Base-by-base conservation (phyloP, 2,797 vertebrate genomes). In the Denticeps clupeoides region DNA sequence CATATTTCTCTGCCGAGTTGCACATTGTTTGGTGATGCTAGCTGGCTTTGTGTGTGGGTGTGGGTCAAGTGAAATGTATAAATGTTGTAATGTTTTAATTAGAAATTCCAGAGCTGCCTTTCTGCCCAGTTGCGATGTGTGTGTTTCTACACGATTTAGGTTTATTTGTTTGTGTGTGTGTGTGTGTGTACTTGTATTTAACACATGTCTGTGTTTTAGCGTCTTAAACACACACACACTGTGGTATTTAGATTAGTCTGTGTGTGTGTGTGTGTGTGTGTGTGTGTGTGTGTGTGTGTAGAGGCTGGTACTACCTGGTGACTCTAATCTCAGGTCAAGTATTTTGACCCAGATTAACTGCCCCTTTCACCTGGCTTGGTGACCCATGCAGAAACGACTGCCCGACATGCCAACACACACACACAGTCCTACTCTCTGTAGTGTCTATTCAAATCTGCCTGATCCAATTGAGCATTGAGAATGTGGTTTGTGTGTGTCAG, bases 371-470 rank as follows among this genome's bases (percentile, higher is more conserved):
- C 27, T 28, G 28, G 27, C 28, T 28, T 3, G 3, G 27, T 28
- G 27, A 28, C 27, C 27, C 27, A 28, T 28, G 27, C 28, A 10
- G 10, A 28, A 28, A 28, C 27, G 28, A 10, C 27, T 27, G 28
- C 10, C 31, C 2, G 2, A 27, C 26, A 27, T 29, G 8, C 55
- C 57, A 55, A 40, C 50, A 54, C 25, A 22, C 35, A 47, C 51
- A 47, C 9, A 22, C 41, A 53, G 46, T 46, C 25, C 31, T 49
- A 27, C 11, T 27, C 29, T 47, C 45, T 54, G 43, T 7, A 35
- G 32, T 35, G 32, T 16, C 15, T 2, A 35, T 35, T 35, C 13
- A 18, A 15, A 16, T 35, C 32, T 4, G 6, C 35, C 32, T 35
- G 35, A 35, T 35, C 13, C 32, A 35, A 35, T 35, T 32, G 3